These are phyloP conservation scores for Acrocephalus scirpaceus DNA, from an alignment of 2,797 vertebrate genomes.

Conservation along the genomic window DNA sequence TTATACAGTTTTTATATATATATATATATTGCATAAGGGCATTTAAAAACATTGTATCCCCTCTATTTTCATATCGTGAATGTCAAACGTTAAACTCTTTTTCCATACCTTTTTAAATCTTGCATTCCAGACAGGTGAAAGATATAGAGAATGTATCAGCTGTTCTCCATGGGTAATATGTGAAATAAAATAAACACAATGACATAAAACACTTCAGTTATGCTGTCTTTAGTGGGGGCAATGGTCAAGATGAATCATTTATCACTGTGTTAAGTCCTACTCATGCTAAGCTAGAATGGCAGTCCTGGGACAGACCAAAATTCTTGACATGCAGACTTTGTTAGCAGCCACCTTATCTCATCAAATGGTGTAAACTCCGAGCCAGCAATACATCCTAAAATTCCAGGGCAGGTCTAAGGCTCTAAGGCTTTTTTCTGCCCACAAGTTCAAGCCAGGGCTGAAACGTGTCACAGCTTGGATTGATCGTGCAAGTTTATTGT, in stretches of 20 bases:
- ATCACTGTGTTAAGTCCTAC: neutral
- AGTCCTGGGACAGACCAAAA: neutral
- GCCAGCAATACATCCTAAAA: neutral
- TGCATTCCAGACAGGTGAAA: slow-evolving; percentile 64
- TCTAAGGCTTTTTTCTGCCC: slow-evolving; percentile 2
- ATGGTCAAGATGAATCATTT: neutral
- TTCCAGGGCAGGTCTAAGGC: neutral
- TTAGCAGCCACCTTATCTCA: neutral
- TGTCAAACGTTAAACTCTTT: slow-evolving; percentile 63
- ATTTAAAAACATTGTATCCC: slow-evolving; percentile 78
- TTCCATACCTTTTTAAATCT: slow-evolving; percentile 51
- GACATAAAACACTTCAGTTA: slow-evolving; percentile 18
- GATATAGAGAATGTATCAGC: slow-evolving; percentile 74
- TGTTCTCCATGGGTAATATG: slow-evolving; percentile 75
- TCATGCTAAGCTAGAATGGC: neutral
- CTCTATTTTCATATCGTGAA: slow-evolving; percentile 73
- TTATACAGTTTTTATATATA: slow-evolving; percentile 73
- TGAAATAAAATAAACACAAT: slow-evolving; percentile 72
- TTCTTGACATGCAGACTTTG: neutral
- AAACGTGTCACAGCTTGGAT: slow-evolving; percentile 62
- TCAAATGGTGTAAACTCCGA: neutral
- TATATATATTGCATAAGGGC: slow-evolving; percentile 78
- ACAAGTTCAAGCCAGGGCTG: slow-evolving; percentile 33
- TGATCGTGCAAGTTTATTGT: slow-evolving; percentile 62
- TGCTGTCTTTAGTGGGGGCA: neutral